phyloP scores from a whole-genome alignment of 1,140 invertebrate genomes.

The Acromyrmex echinatior region DNA sequence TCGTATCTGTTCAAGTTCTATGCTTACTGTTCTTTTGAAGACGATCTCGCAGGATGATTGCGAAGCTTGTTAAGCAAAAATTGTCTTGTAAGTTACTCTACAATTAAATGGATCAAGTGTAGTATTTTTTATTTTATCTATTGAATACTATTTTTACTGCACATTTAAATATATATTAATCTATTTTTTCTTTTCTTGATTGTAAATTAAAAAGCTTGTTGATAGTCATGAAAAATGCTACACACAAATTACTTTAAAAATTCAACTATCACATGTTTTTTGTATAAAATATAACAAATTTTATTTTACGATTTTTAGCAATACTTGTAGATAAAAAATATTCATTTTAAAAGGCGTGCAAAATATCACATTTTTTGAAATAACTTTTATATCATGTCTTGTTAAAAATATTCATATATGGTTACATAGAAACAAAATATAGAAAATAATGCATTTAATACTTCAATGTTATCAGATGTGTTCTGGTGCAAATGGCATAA shows the following conservation, averaged over 20 bases:
- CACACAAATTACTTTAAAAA: neutral
- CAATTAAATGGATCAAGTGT: neutral
- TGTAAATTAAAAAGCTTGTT: neutral
- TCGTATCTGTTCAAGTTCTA: conserved; percentile 31
- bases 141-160: neutral
- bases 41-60: conserved; percentile 34
- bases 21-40: conserved; percentile 3
- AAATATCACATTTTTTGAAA: conserved; percentile 41
- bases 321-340: conserved; percentile 22
- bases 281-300: neutral
- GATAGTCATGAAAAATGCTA: neutral
- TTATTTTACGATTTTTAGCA: conserved; percentile 16
- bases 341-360: neutral
- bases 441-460: conserved; percentile 36
- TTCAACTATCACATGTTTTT: neutral
- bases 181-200: neutral
- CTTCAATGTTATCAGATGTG: conserved; percentile 14
- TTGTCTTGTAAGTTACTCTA: conserved; percentile 9
- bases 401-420: neutral
- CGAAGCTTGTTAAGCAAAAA: conserved; percentile 40
- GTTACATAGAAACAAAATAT: conserved; percentile 20
- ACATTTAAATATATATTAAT: neutral
- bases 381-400: conserved; percentile 13
- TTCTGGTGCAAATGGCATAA: neutral
- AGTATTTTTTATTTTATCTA: neutral